These are phyloP conservation scores for Limnephilus lunatus DNA, from an alignment of 2,888 invertebrate species.

Conservation along the genomic window DNA sequence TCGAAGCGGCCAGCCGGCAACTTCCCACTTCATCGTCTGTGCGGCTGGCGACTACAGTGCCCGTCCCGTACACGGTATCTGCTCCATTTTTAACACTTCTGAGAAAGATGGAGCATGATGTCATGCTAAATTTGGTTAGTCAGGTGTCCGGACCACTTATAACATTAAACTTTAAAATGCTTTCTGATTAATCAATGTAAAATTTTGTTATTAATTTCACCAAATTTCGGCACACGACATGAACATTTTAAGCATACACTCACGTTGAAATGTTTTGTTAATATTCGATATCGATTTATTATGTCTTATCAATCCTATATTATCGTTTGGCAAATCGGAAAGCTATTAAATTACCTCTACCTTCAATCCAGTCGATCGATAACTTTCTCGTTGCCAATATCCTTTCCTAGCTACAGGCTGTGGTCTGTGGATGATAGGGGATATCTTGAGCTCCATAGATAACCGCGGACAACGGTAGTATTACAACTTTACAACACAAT, in stretches of 20 bases:
- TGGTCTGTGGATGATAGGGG: slow-evolving; percentile 9
- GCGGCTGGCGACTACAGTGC: too few relatives aligned
- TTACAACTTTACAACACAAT: not conserved
- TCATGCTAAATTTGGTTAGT: not conserved
- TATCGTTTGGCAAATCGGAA: not conserved
- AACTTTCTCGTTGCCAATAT: not conserved
- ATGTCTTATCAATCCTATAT: not conserved
- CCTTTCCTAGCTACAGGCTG: not conserved
- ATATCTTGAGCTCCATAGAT: not conserved
- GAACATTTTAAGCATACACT: not conserved
- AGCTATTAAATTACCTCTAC: not conserved
- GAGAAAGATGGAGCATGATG: not conserved
- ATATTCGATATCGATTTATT: not conserved
- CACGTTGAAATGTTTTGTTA: not conserved
- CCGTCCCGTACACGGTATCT: too few relatives aligned
- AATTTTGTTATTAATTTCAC: not conserved
- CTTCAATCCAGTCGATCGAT: not conserved
- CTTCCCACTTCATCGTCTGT: too few relatives aligned
- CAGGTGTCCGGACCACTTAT: not conserved
- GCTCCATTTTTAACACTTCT: not conserved
- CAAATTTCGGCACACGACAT: not conserved
- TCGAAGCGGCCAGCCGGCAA: too few relatives aligned
- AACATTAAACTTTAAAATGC: not conserved
- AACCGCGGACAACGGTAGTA: not conserved
- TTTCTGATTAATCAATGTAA: not conserved